phyloP scores from a whole-genome alignment of 2,888 invertebrate species.

The Nysson spinosus region DNA sequence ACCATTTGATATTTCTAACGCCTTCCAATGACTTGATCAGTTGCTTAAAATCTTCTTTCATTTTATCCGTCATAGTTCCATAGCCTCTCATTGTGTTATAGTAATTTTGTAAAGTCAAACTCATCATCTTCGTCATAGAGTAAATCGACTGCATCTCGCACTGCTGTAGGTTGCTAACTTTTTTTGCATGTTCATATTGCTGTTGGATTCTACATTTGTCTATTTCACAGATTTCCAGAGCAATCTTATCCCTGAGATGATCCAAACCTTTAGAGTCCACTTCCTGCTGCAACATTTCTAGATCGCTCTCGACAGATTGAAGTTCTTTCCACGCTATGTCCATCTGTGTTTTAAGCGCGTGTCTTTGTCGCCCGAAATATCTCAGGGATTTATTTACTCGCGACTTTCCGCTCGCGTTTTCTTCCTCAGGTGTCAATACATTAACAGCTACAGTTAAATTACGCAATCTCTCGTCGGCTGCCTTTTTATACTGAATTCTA shows the following conservation, averaged over 20 bases:
- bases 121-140: slow-evolving; percentile 79
- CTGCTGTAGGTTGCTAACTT: slow-evolving; percentile 77
- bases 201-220: slow-evolving; percentile 69
- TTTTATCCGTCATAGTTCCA: slow-evolving; percentile 80
- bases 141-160: slow-evolving; percentile 79
- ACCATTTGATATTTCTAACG: slow-evolving; percentile 82
- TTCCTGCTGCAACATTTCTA: slow-evolving; percentile 53
- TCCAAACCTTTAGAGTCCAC: slow-evolving; percentile 58
- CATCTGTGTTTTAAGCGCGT: slow-evolving; percentile 67
- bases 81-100: slow-evolving; percentile 81
- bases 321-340: slow-evolving; percentile 69
- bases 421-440: slow-evolving; percentile 59
- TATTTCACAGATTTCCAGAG: slow-evolving; percentile 61
- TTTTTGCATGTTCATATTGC: slow-evolving; percentile 76
- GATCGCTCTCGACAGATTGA: slow-evolving; percentile 59
- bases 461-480: slow-evolving; percentile 71
- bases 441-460: slow-evolving; percentile 66
- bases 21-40: slow-evolving; percentile 81
- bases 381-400: slow-evolving; percentile 71
- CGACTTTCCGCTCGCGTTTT: slow-evolving; percentile 72
- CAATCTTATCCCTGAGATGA: slow-evolving; percentile 57
- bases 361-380: slow-evolving; percentile 72
- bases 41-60: slow-evolving; percentile 81
- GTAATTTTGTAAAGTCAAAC: slow-evolving; percentile 80
- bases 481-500: slow-evolving; percentile 73